phyloP scores from a whole-genome alignment of 1,140 invertebrate species.

The Drosophila trapezifrons region DNA sequence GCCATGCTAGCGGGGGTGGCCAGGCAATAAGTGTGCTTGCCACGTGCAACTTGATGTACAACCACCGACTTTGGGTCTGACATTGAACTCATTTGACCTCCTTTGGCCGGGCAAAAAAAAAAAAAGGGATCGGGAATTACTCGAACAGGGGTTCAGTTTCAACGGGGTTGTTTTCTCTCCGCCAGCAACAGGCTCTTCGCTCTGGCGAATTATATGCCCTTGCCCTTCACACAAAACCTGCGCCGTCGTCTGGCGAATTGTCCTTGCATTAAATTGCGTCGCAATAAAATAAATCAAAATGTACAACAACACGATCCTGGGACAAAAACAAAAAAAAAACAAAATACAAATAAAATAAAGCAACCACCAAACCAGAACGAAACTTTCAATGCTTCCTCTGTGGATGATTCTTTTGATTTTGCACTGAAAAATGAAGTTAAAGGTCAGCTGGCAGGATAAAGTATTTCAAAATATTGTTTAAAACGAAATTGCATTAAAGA shows the following conservation, averaged over 20 bases:
- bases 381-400: slow-evolving; percentile 30
- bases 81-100: slow-evolving; percentile 79
- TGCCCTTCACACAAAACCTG: slow-evolving; percentile 30
- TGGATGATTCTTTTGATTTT: slow-evolving; percentile 25
- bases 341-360: slow-evolving; percentile 33
- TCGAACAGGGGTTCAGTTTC: slow-evolving; percentile 10
- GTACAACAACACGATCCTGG: slow-evolving; percentile 37
- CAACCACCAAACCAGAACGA: slow-evolving; percentile 67
- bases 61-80: slow-evolving; percentile 58
- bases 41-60: slow-evolving; percentile 55
- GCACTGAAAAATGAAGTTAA: slow-evolving; percentile 24
- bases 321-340: slow-evolving; percentile 6
- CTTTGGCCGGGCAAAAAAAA: slow-evolving; percentile 2
- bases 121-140: slow-evolving; percentile 21
- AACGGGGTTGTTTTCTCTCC: slow-evolving; percentile 32
- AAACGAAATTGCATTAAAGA: not conserved
- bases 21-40: slow-evolving; percentile 21
- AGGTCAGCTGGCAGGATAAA: not conserved
- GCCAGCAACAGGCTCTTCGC: slow-evolving; percentile 28
- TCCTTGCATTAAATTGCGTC: slow-evolving; percentile 78
- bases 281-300: slow-evolving; percentile 79
- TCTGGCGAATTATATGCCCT: not conserved
- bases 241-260: slow-evolving; percentile 46
- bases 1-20: slow-evolving; percentile 35
- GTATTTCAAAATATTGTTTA: not conserved